phyloP scores from a whole-genome alignment of 1,140 invertebrate genomes.

The Lepidurus couesii region DNA sequence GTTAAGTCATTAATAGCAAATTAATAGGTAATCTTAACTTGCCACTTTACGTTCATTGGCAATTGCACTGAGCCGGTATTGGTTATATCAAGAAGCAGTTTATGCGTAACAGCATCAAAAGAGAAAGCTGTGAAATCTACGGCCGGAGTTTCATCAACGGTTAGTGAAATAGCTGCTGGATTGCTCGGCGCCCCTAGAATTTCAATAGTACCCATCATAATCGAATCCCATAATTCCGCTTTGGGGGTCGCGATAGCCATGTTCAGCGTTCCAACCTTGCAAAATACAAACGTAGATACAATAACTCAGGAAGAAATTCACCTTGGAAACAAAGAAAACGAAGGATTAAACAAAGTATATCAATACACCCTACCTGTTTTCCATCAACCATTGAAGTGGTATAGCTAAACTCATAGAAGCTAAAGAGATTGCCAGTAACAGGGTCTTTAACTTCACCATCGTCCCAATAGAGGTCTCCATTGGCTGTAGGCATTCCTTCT shows the following conservation, averaged over 20 bases:
- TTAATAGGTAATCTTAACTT: not conserved
- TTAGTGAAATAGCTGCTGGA: constrained; percentile 19
- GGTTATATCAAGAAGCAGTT: not conserved
- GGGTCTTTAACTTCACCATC: constrained; percentile 29
- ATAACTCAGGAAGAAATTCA: not conserved
- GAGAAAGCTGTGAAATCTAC: not conserved
- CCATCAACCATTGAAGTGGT: not conserved
- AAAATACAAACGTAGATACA: not conserved
- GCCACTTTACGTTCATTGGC: not conserved
- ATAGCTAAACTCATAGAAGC: constrained; percentile 12
- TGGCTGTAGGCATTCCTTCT: not conserved
- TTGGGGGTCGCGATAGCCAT: constrained; percentile 19
- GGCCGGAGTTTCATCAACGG: not conserved
- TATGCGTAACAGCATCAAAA: not conserved
- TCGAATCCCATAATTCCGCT: not conserved
- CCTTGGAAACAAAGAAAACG: not conserved
- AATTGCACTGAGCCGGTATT: not conserved
- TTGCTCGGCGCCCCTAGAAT: constrained; percentile 22
- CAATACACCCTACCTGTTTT: not conserved
- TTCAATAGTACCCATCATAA: constrained; percentile 27
- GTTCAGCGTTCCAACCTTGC: constrained; percentile 22
- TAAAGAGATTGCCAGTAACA: constrained; percentile 22
- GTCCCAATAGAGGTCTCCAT: constrained; percentile 31
- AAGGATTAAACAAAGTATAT: not conserved
- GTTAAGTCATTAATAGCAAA: too few species aligned